Base-by-base conservation (phyloP, 2,113 vertebrate species). In the Pogona vitticeps region DNA sequence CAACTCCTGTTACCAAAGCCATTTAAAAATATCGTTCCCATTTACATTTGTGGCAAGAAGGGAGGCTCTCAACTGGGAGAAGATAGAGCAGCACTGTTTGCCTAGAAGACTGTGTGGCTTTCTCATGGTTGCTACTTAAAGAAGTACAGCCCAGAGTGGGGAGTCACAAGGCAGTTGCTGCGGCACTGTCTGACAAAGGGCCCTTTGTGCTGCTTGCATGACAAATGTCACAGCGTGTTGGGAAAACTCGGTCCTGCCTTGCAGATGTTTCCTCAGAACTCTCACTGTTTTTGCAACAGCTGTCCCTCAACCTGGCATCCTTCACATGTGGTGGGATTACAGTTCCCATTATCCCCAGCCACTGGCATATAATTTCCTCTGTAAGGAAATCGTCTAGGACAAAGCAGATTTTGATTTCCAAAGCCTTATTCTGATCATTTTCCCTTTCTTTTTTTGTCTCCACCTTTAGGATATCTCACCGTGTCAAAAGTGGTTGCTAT, bases 401-500 rank as follows among this genome's bases (percentile, higher is more conserved):
- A 73, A 17, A 36, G 40, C 9, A 70, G 20, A 4, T 14, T 70
- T 78, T 78, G 40, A 77, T 10, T 80, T n/a, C 36, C 1, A 40
- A 33, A 3, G 7, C 0, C 6, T 80, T 36, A 14, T 13, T n/a
- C 77, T 86, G 14, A 80, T 20, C 21, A 1, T 33, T 8, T 58
- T 31, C 12, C 20, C 56, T 38, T 15, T 38, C 28, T 56, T 2
- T 26, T 0, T 13, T 42, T 75, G 1, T 36, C 26, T 73, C 42
- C 46, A 5, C 33, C 46, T 85, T 67, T 80, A 98, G 98, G 98
- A 80, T 98, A 98, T 93, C 94, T 98, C 93, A 98, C 97, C 90
- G 95, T 97, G 94, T 97, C 97, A 90, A 98, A 98, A 92, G 91
- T 98, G 92, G 95, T 98, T 77, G 98, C 98, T 0, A 93, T 97